Conservation (phyloP, 2,888 invertebrate genomes). For the Perizoma affinitatum region DNA sequence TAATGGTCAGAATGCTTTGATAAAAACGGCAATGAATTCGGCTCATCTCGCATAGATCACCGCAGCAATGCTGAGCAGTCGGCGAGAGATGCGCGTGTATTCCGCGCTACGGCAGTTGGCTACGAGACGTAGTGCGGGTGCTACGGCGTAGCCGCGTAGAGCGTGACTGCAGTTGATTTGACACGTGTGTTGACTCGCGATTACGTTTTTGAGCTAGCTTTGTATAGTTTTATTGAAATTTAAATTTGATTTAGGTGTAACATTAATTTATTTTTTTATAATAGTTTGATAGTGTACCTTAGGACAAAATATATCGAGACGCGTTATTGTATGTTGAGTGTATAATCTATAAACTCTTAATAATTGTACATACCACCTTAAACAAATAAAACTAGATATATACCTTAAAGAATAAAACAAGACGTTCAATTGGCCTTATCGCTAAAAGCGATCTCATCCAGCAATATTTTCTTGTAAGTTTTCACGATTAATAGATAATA, state of each 20-base stretch:
- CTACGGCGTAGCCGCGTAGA: constrained; percentile 55
- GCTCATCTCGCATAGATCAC: constrained; percentile 15
- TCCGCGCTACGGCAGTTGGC: constrained; percentile 71
- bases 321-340: too few species aligned
- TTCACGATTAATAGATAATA: too few species aligned
- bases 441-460: too few species aligned
- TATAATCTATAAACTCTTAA: too few species aligned
- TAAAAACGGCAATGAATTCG: constrained; percentile 26
- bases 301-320: too few species aligned
- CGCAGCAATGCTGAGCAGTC: constrained; percentile 23
- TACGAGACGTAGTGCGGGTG: constrained; percentile 69
- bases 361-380: too few species aligned
- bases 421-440: too few species aligned
- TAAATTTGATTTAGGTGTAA: too few species aligned
- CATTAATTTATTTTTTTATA: too few species aligned
- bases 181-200: constrained; percentile 53
- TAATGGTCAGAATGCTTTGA: background rate
- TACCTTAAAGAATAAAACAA: too few species aligned
- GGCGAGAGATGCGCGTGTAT: constrained; percentile 64
- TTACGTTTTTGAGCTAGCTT: constrained; percentile 14
- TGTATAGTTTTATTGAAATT: background rate
- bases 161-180: constrained; percentile 43
- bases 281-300: background rate
- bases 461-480: too few species aligned
- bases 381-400: too few species aligned